Conservation (phyloP, 2,797 vertebrate genomes). For the Chromobotia macracanthus region DNA sequence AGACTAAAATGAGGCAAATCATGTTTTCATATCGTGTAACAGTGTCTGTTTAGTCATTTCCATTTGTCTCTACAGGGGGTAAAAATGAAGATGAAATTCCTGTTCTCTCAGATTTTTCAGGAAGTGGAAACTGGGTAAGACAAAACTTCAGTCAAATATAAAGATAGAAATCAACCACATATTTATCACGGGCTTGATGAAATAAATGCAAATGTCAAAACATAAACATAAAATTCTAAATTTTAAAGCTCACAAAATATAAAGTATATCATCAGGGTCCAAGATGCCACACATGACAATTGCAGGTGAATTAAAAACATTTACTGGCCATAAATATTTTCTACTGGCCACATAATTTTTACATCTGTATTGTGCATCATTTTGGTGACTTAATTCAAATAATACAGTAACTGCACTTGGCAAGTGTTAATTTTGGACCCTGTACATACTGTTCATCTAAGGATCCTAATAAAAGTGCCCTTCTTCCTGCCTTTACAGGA, state of each 20-base stretch:
- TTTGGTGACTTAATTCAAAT: too few relatives aligned
- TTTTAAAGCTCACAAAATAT: too few relatives aligned
- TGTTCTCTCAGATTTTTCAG: neutral
- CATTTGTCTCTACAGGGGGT: slow-evolving; percentile 22
- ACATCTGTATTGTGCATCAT: too few relatives aligned
- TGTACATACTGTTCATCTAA: neutral
- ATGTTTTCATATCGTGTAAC: neutral
- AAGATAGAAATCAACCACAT: neutral
- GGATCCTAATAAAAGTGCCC: neutral
- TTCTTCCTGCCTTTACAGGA: slow-evolving; percentile 67
- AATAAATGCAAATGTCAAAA: too few relatives aligned
- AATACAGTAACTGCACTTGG: neutral
- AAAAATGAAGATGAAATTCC: slow-evolving; percentile 19
- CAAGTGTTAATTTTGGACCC: neutral
- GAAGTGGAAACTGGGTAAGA: slow-evolving; percentile 29
- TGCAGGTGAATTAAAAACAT: neutral
- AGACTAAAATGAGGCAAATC: slow-evolving; percentile 11
- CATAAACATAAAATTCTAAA: too few relatives aligned
- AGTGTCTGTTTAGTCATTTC: neutral
- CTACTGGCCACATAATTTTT: too few relatives aligned
- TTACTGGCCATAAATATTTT: neutral
- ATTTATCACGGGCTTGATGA: too few relatives aligned
- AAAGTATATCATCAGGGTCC: too few relatives aligned
- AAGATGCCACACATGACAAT: neutral
- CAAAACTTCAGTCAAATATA: neutral